phyloP scores from a whole-genome alignment of 2,113 vertebrate genomes.

The Esox niger region DNA sequence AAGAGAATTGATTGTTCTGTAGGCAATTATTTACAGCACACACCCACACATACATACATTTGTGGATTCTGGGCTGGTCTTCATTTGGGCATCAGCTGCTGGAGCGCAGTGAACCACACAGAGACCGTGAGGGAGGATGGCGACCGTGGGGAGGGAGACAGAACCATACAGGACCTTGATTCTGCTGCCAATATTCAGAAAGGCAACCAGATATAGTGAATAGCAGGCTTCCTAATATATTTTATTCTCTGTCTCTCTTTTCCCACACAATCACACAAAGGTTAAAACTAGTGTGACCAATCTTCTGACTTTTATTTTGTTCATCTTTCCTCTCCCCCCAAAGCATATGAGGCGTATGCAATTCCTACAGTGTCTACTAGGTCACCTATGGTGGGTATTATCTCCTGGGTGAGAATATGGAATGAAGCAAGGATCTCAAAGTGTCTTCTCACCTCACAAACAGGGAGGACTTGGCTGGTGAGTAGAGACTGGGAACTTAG shows the following conservation, averaged over 20 bases:
- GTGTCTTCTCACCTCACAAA: conserved; percentile 68
- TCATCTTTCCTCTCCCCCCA: too few relatives aligned
- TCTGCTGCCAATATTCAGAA: too few relatives aligned
- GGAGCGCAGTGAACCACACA: conserved; percentile 4
- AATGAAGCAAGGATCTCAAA: conserved; percentile 83
- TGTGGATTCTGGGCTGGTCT: conserved; percentile 5
- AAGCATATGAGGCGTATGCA: not conserved
- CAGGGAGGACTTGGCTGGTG: conserved; percentile 21
- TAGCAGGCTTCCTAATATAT: not conserved
- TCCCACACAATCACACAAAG: too few relatives aligned
- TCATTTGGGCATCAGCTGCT: conserved; percentile 23
- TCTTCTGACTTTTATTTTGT: too few relatives aligned
- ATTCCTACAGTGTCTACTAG: conserved; percentile 52
- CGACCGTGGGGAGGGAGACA: not conserved
- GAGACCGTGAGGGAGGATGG: not conserved
- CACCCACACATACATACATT: conserved; percentile 21
- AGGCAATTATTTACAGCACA: too few relatives aligned
- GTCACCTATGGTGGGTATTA: conserved; percentile 85
- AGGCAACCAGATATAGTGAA: too few relatives aligned
- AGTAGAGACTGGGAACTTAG: too few relatives aligned
- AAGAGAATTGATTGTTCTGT: not conserved
- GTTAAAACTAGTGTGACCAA: too few relatives aligned
- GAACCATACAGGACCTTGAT: not conserved
- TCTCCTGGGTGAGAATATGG: conserved; percentile 80
- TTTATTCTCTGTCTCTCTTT: not conserved